A percentile compares a stretch with the other conserved stretches of the same genome.
Conservation (phyloP, 2,888 invertebrate genomes). For the Luperina nickerlii region DNA sequence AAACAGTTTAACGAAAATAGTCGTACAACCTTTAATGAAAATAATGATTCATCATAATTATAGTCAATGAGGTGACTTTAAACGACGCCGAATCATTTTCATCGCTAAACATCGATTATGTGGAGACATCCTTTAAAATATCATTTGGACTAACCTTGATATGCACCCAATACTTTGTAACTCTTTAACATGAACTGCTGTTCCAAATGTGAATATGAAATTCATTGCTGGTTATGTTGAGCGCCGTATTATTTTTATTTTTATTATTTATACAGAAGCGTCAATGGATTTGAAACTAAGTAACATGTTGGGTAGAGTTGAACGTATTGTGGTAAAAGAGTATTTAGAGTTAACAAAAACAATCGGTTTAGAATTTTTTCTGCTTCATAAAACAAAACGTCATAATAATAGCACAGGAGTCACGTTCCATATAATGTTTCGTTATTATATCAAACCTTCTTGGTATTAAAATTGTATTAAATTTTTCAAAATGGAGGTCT, state of each 20-base stretch:
- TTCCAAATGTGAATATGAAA: neutral
- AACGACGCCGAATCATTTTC: conserved; percentile 60
- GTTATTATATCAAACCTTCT: conserved; percentile 79
- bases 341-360: conserved; percentile 65
- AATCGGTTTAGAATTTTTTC: conserved; percentile 64
- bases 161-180: conserved; percentile 15
- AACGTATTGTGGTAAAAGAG: conserved; percentile 18
- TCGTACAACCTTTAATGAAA: conserved; percentile 37
- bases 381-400: conserved; percentile 73
- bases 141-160: conserved; percentile 69
- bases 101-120: conserved; percentile 62
- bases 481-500: conserved; percentile 77
- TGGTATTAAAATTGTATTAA: conserved; percentile 86
- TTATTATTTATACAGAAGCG: neutral
- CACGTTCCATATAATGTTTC: conserved; percentile 83
- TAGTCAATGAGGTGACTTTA: conserved; percentile 48
- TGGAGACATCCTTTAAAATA: conserved; percentile 72
- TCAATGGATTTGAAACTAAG: conserved; percentile 18
- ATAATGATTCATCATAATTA: conserved; percentile 47
- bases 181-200: neutral
- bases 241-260: no score
- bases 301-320: accelerated
- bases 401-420: conserved; percentile 85
- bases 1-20: conserved; percentile 11
- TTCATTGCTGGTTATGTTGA: conserved; percentile 27